These are phyloP conservation scores for Dunckerocampus dactyliophorus DNA, from an alignment of 2,113 vertebrate species.

Conservation along the genomic window DNA sequence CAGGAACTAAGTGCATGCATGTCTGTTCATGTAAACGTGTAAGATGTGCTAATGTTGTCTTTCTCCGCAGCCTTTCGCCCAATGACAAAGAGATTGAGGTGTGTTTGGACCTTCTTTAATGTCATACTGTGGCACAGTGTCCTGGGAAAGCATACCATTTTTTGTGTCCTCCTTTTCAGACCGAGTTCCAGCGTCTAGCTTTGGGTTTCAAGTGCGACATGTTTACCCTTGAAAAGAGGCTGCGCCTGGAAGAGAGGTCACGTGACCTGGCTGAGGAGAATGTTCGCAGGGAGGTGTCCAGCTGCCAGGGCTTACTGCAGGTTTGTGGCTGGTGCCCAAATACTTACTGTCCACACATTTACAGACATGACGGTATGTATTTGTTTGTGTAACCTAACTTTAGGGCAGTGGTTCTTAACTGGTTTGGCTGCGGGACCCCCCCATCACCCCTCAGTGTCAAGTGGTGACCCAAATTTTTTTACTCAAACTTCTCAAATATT, in stretches of 20 bases:
- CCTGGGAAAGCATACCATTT: neutral
- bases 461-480: too few species aligned
- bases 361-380: too few species aligned
- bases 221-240: conserved; percentile 93
- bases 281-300: conserved; percentile 84
- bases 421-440: too few species aligned
- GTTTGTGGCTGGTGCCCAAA: conserved; percentile 51
- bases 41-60: conserved; percentile 2
- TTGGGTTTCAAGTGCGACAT: conserved; percentile 94
- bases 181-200: conserved; percentile 90
- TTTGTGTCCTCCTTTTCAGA: conserved; percentile 60
- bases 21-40: too few species aligned
- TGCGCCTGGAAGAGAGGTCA: conserved; percentile 88
- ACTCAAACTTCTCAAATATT: too few species aligned
- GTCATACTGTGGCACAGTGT: neutral
- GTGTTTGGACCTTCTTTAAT: neutral
- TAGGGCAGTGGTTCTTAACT: too few species aligned
- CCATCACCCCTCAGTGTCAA: too few species aligned
- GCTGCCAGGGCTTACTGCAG: conserved; percentile 86
- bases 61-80: conserved; percentile 71
- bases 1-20: too few species aligned
- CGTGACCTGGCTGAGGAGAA: conserved; percentile 93
- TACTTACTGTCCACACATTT: neutral
- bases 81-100: conserved; percentile 92
- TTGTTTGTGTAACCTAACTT: too few species aligned